Conservation (phyloP, 2,113 vertebrate species). For the Pelvicachromis taeniatus region DNA sequence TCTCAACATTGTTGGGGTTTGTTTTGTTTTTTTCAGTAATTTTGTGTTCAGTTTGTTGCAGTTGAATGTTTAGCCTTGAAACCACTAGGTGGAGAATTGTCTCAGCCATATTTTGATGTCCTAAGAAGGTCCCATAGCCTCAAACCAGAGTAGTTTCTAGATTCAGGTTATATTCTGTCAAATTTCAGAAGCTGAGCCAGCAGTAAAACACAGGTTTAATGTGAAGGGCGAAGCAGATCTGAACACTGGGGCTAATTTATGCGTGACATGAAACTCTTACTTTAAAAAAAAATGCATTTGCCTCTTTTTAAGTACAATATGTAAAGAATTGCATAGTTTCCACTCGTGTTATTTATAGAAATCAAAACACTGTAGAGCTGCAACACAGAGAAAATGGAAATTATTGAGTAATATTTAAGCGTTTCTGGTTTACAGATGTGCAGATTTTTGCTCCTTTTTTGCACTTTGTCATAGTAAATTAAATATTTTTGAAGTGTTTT, state of each 20-base stretch:
- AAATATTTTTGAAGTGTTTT: not conserved
- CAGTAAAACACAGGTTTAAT: conserved; percentile 10
- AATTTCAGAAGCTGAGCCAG: conserved; percentile 43
- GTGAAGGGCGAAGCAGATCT: not conserved
- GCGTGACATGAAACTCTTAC: not conserved
- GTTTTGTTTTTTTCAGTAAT: not conserved
- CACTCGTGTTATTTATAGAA: not conserved
- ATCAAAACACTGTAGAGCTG: not conserved
- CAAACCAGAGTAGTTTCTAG: conserved; percentile 14
- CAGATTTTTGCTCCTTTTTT: not conserved
- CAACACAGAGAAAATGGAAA: not conserved
- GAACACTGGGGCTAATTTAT: not conserved
- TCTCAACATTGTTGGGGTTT: not conserved
- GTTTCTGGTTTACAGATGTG: not conserved
- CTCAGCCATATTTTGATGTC: not conserved
- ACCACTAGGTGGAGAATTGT: conserved; percentile 44
- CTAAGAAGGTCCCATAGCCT: not conserved
- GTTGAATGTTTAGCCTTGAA: not conserved
- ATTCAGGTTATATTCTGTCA: conserved; percentile 32
- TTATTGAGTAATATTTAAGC: not conserved
- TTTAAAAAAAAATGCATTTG: not conserved
- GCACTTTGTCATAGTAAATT: not conserved
- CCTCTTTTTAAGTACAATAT: not conserved
- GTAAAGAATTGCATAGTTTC: not conserved
- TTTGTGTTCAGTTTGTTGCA: not conserved